Evolutionary conservation across 2,888 invertebrate species (phyloP), one percentile per base, ranked within the genome.

Genomic region (Diarsia brunnea): DNA sequence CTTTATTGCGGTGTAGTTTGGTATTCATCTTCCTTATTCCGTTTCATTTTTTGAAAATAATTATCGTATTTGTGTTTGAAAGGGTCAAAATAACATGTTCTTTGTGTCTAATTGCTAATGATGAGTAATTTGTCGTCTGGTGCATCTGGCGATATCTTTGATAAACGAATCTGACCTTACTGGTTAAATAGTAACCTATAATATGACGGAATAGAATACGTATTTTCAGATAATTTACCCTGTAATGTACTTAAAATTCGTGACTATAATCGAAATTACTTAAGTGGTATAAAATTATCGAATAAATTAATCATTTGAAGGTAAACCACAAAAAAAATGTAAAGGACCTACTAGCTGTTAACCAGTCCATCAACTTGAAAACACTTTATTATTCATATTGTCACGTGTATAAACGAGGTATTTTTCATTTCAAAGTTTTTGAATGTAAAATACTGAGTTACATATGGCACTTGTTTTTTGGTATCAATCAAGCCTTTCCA

Each of bases 111-210:
- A 43, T 11, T 55, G 55, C n/a, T 45, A 64, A 27, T 51, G 24
- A 60, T 64, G 66, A 78, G 49, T 81, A 38, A 81, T 81, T 45
- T 63, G 55, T 81, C 81, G 45, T 60, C 49, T 14, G 51, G 61
- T 81, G 63, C 66, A 75, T 63, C 81, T 75, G 75, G 67, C 19
- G 43, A 78, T 63, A 24, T 27, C 63, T 64, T 55, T 64, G 24
- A 79, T 73, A 79, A 65, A 12, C 49, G 12, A 49, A 73, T 51
- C 5, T 73, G 73, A 58, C 63, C 53, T 47, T 63, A n/a, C 27
- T 77, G 38, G 8, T 24, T 16, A 27, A n/a, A 4, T 31, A 12
- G 0, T 7, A 0, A 10, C 58, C 58, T 27, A 58, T 38, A 55
- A 38, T 55, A 61, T 27, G 49, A 55, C 16, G 21, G 31, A 64